These are phyloP conservation scores for Andricus curvator DNA, from an alignment of 2,888 invertebrate species.

Conservation along the genomic window DNA sequence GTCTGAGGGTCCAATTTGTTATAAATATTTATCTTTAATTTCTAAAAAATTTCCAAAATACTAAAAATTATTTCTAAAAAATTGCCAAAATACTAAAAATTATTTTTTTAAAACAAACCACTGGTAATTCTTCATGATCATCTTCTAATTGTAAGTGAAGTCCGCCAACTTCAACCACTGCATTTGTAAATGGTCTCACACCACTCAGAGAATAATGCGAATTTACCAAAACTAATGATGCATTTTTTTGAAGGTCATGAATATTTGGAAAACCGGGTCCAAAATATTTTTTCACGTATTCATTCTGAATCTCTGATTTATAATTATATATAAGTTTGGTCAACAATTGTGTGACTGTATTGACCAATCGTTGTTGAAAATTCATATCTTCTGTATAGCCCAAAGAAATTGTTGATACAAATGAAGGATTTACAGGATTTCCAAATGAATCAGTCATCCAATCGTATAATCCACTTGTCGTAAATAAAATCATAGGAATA, in stretches of 20 bases:
- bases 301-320: neutral
- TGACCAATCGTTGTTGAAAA: conserved; percentile 58
- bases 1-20: too few relatives aligned
- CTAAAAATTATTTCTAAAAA: too few relatives aligned
- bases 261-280: conserved; percentile 71
- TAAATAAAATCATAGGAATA: conserved; percentile 50
- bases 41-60: too few relatives aligned
- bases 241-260: conserved; percentile 76
- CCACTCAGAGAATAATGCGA: conserved; percentile 78
- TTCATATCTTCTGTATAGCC: conserved; percentile 48
- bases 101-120: too few relatives aligned
- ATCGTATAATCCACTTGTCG: conserved; percentile 45
- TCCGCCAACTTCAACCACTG: conserved; percentile 80
- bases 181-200: conserved; percentile 77
- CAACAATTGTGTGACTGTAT: conserved; percentile 39
- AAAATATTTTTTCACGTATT: conserved; percentile 57
- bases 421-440: conserved; percentile 49
- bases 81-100: too few relatives aligned
- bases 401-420: conserved; percentile 40
- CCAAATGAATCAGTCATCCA: conserved; percentile 52
- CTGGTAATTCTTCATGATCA: too few relatives aligned
- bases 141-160: conserved; percentile 69
- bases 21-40: too few relatives aligned
- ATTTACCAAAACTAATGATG: conserved; percentile 79
- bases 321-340: neutral